These are phyloP conservation scores for Leptoteleia sp. DNA, from an alignment of 1,140 invertebrate genomes.

Conservation along the genomic window DNA sequence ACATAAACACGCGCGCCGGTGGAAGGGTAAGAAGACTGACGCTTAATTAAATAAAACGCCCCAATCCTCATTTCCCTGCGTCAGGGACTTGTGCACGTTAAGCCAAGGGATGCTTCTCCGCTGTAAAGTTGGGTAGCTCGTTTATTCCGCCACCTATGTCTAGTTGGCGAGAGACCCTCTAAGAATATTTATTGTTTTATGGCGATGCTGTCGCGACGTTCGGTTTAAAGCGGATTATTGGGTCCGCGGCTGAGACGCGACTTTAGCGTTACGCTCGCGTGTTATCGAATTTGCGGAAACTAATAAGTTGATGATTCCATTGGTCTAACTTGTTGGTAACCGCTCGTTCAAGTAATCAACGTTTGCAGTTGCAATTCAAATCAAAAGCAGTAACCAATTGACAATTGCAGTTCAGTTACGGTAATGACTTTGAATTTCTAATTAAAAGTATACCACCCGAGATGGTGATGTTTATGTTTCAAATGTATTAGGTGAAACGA, in stretches of 20 bases:
- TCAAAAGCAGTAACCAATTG: too few species aligned
- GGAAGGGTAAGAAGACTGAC: conserved; percentile 72
- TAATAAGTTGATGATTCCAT: conserved; percentile 30
- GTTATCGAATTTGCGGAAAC: conserved; percentile 21
- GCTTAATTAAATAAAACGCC: conserved; percentile 79
- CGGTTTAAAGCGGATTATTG: conserved; percentile 44
- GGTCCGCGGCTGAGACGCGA: conserved; percentile 13
- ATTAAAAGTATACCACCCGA: too few species aligned
- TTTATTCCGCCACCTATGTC: conserved; percentile 60
- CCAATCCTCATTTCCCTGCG: conserved; percentile 71
- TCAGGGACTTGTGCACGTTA: conserved; percentile 68
- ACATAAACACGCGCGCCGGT: conserved; percentile 70
- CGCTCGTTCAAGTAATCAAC: too few species aligned
- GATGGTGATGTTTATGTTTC: too few species aligned
- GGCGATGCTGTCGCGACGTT: conserved; percentile 40
- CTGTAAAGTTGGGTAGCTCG: conserved; percentile 59
- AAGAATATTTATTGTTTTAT: conserved; percentile 65
- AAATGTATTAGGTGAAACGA: too few species aligned
- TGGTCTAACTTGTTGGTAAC: conserved; percentile 12
- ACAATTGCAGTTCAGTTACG: too few species aligned
- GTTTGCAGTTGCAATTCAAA: too few species aligned
- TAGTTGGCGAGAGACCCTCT: conserved; percentile 48
- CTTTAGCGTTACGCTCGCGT: conserved; percentile 23
- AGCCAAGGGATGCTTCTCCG: conserved; percentile 65
- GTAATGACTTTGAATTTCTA: too few species aligned